Base-by-base conservation (phyloP, 2,797 vertebrate genomes). In the Dendrocincla tyrannina region DNA sequence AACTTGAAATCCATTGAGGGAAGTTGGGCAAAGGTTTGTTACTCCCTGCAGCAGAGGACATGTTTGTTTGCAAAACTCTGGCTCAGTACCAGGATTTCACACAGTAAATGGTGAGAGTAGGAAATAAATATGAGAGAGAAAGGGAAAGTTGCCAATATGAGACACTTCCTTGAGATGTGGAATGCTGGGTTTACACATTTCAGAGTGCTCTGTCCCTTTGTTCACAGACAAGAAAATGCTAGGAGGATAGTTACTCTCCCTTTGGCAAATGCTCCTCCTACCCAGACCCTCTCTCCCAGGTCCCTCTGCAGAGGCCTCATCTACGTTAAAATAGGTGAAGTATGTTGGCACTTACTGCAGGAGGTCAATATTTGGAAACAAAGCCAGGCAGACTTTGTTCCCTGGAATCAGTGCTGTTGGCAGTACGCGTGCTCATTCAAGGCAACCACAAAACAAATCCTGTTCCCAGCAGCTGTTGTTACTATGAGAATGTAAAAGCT, bases 391-490 rank as follows among this genome's bases (percentile, higher is more conserved):
- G 91, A 90, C 83, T 93, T 95, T 89, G 53, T 89, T 93, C 80
- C 76, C 27, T 25, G 68, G 46, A 72, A 76, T 55, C 52, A 37
- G 53, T 62, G 68, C 32, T 80, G 77, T 68, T 95, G 91, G 91
- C 89, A 96, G 33, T 46, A 15, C 67, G 63, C 13, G 9, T 13
- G 17, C 78, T 84, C 85, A 84, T 85, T 95, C 84, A 88, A 67
- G 86, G 93, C 93, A 88, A 42, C 74, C 92, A 89, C 83, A 95
- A 92, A 96, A 93, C 85, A 95, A 94, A 37, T 33, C 35, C 46
- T 2, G 10, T 53, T 92, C 87, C 80, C 2, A 3, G 42, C 91
- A 79, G 73, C 63, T 85, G 77, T 82, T 81, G 42, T 85, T 91
- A 76, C 86, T 66, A 23, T 25, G 62, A 76, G 73, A 85, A 63